These are phyloP conservation scores for Apotomis turbidana DNA, from an alignment of 2,888 invertebrate genomes.

Conservation along the genomic window DNA sequence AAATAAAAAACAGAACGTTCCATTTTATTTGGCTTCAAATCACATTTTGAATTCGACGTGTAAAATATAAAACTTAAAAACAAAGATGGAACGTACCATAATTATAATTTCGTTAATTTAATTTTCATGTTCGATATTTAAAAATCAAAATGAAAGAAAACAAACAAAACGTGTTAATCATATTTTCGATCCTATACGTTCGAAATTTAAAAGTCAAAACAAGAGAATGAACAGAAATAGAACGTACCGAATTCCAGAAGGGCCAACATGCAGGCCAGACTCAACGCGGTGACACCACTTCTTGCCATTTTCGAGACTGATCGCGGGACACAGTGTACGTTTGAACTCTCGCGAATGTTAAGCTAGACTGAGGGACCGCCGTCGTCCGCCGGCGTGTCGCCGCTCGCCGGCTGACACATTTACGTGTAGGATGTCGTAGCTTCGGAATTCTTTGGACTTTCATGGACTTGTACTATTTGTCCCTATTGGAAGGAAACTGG, in stretches of 20 bases:
- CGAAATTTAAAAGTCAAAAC: constrained; percentile 12
- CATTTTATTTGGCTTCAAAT: too few relatives aligned
- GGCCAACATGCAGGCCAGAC: constrained; percentile 68
- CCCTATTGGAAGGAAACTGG: constrained; percentile 23
- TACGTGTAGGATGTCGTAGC: constrained; percentile 60
- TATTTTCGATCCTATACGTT: too few relatives aligned
- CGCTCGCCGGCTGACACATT: constrained; percentile 72
- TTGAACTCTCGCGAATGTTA: constrained; percentile 57
- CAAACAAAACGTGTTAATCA: neutral
- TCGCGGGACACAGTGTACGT: constrained; percentile 50
- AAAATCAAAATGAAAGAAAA: too few relatives aligned
- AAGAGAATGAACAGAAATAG: constrained; percentile 30
- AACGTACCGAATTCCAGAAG: constrained; percentile 73
- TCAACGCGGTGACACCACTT: constrained; percentile 60
- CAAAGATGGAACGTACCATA: too few relatives aligned
- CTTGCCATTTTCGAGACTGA: constrained; percentile 63
- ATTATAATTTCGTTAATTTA: too few relatives aligned
- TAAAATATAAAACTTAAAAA: too few relatives aligned
- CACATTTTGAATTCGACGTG: too few relatives aligned
- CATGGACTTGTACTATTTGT: constrained; percentile 18
- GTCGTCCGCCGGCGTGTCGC: constrained; percentile 68
- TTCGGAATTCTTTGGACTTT: constrained; percentile 24
- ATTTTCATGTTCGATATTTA: too few relatives aligned
- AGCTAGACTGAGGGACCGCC: constrained; percentile 61
- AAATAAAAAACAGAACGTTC: too few relatives aligned